A percentile compares a stretch with the other conserved stretches of the same genome.
These are phyloP conservation scores for Erebia palarica DNA, from an alignment of 2,888 invertebrate genomes.

Conservation along the genomic window DNA sequence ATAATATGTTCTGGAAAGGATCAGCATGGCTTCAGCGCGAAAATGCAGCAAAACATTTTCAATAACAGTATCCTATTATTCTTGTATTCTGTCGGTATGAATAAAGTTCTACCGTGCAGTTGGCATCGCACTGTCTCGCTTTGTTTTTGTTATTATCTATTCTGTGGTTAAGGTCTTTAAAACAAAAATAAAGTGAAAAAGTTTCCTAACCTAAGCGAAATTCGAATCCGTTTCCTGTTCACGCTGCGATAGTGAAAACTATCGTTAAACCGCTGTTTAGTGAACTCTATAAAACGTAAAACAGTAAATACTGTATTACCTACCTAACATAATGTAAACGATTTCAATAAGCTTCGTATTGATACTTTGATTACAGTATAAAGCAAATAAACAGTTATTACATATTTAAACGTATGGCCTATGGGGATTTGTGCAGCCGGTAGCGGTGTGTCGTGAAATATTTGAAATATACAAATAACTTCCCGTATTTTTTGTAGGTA, in stretches of 20 bases:
- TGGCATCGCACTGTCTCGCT: no score
- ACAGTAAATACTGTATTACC: neutral
- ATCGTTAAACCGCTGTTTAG: neutral
- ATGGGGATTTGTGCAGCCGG: neutral
- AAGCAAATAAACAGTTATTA: conserved; percentile 12
- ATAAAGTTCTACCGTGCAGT: no score
- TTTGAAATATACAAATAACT: conserved; percentile 1
- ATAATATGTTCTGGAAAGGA: no score
- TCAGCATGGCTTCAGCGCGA: no score
- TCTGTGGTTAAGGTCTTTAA: no score
- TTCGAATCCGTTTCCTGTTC: neutral
- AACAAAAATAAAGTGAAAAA: no score
- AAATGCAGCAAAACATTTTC: no score
- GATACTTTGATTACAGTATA: conserved; percentile 9
- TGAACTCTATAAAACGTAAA: neutral
- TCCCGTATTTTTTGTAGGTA: conserved; percentile 5
- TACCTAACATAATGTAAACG: neutral
- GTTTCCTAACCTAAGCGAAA: neutral
- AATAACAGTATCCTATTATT: no score
- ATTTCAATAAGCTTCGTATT: conserved; percentile 12
- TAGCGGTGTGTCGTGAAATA: neutral
- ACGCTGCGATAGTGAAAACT: neutral
- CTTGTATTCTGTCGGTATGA: no score
- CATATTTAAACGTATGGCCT: neutral
- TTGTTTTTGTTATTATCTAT: no score